These are phyloP conservation scores for Zaprionus capensis DNA, from an alignment of 1,140 invertebrate genomes.

Conservation along the genomic window DNA sequence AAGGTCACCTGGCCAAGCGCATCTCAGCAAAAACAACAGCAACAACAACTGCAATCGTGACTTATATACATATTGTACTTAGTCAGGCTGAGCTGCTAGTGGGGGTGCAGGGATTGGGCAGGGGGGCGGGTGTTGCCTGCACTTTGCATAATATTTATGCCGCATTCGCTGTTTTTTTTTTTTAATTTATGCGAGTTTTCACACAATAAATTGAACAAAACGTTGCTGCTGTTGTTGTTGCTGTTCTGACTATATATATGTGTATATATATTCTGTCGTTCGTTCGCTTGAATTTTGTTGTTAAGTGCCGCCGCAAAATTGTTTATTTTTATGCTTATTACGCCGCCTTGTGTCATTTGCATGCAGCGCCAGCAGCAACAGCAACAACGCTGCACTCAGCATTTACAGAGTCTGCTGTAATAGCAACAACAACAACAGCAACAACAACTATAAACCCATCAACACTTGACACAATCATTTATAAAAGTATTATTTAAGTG, in stretches of 20 bases:
- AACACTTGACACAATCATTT: constrained; percentile 81
- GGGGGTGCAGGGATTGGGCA: neutral
- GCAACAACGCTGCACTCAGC: constrained; percentile 18
- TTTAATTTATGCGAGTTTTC: constrained; percentile 81
- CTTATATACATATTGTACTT: constrained; percentile 63
- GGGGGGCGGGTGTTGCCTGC: constrained; percentile 45
- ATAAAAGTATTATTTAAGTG: constrained; percentile 72
- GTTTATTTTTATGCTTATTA: constrained; percentile 81
- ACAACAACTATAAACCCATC: constrained; percentile 71
- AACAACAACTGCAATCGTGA: constrained; percentile 60
- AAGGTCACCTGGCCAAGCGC: constrained; percentile 64
- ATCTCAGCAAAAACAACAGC: constrained; percentile 44
- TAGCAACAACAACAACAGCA: constrained; percentile 4
- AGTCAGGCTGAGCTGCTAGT: constrained; percentile 5
- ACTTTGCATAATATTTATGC: constrained; percentile 81
- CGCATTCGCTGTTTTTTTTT: constrained; percentile 47
- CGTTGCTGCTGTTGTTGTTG: constrained; percentile 43
- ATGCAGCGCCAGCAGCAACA: constrained; percentile 49
- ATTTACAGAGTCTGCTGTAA: neutral
- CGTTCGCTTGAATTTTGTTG: constrained; percentile 25
- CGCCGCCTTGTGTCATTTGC: constrained; percentile 70
- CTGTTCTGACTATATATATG: constrained; percentile 37
- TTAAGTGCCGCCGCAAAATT: constrained; percentile 57
- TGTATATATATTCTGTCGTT: neutral
- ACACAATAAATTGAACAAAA: constrained; percentile 82